Evolutionary conservation across 2,888 invertebrate species (phyloP).

Genomic region (Cylloceria caligata): DNA sequence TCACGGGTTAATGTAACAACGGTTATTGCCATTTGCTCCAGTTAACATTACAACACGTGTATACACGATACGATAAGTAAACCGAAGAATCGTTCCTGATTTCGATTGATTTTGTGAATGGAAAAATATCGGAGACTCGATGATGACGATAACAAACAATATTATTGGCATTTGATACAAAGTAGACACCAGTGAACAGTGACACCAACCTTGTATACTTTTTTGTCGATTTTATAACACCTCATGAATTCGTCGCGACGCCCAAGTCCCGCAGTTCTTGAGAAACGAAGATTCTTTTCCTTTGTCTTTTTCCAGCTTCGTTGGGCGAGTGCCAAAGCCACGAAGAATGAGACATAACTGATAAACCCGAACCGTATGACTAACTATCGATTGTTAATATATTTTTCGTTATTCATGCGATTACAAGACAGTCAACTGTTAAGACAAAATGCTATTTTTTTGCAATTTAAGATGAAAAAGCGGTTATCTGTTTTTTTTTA

Average conservation of each 20-base stretch:
- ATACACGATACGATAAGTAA: constrained; percentile 18
- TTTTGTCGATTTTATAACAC: constrained; percentile 44
- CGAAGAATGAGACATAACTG: constrained; percentile 38
- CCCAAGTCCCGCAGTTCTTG: neutral
- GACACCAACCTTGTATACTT: neutral
- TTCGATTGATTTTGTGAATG: neutral
- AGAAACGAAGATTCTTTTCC: constrained; percentile 34
- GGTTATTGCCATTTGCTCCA: constrained; percentile 32
- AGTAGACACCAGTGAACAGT: constrained; percentile 10
- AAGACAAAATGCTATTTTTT: neutral
- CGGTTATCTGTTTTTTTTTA: neutral
- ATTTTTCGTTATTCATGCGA: constrained; percentile 23
- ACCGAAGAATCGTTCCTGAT: neutral
- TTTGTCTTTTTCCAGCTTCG: constrained; percentile 38
- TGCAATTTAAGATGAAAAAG: neutral
- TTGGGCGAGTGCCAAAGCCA: constrained; percentile 45
- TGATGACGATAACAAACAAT: constrained; percentile 9
- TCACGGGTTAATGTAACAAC: constrained; percentile 36
- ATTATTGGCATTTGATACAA: constrained; percentile 39
- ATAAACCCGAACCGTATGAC: constrained; percentile 39
- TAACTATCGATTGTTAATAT: constrained; percentile 46
- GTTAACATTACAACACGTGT: constrained; percentile 20
- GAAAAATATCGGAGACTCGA: neutral
- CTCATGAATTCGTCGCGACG: constrained; percentile 31
- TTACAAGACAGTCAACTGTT: constrained; percentile 3